Conservation (phyloP, 1,140 invertebrate genomes). For the Ceratosolen solmsi region DNA sequence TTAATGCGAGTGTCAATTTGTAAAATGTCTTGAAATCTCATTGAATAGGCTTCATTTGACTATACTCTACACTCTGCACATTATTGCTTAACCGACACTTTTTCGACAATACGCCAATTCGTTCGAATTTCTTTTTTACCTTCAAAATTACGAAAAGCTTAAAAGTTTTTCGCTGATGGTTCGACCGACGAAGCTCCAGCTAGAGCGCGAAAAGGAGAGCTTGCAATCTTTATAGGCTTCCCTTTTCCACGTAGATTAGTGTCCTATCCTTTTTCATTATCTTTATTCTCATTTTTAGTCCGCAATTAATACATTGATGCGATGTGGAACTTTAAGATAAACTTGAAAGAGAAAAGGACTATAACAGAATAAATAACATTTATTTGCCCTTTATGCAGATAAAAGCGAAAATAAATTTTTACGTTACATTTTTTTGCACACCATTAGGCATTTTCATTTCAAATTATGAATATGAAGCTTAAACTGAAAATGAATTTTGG, state of each 20-base stretch:
- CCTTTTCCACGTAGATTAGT: no score
- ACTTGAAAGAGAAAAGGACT: no score
- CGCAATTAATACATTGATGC: no score
- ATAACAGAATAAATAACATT: no score
- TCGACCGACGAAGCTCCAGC: neutral
- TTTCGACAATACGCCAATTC: neutral
- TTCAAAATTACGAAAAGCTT: slow-evolving; percentile 18
- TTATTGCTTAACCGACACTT: neutral
- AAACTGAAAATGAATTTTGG: no score
- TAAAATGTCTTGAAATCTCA: neutral
- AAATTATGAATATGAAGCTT: no score
- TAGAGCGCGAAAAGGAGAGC: neutral
- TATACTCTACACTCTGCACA: neutral
- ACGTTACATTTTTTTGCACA: no score
- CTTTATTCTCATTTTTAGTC: neutral
- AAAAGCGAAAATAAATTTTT: no score
- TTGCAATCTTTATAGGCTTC: slow-evolving; percentile 27
- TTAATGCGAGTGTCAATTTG: no score
- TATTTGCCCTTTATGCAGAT: no score
- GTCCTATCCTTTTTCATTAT: neutral
- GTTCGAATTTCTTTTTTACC: neutral
- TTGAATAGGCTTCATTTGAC: neutral
- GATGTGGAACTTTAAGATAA: no score
- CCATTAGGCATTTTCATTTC: no score
- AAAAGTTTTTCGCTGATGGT: neutral